Base-by-base conservation (phyloP, 2,113 vertebrate genomes). In the Hemibagrus wyckioides region DNA sequence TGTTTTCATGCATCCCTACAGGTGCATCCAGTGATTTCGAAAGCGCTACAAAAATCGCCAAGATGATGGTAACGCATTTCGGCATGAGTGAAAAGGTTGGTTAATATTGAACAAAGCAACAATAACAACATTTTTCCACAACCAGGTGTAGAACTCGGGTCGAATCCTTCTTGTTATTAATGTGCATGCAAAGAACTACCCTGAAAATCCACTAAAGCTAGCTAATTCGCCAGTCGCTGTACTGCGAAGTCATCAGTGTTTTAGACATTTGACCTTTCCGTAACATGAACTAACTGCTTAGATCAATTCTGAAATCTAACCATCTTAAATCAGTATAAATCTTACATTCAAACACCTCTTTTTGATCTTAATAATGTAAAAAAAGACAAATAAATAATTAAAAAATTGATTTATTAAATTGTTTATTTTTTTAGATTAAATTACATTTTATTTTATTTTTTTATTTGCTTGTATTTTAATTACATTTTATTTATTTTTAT, bases 11-110 rank as follows among this genome's bases (percentile, higher is more conserved):
- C 7, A 7, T 33, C 73, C 39, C 89, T 41, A 13, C 80, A 99
- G 98, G 97, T 92, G 97, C 98, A 88, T 99, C 98, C 77, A 99
- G 96, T 91, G 98, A 99, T 94, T 99, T 99, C 93, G 98, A 99
- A 83, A 96, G 96, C 17, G 98, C 98, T 81, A 99, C 98, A 84
- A 97, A 95, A 95, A 98, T 99, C 86, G 98, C 98, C 73, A 97
- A 94, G 87, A 92, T 97, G 92, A 99, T 99, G 98, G 98, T 99
- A 91, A 99, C 98, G 87, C 95, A 95, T 92, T 99, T 97, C 94
- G 98, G 98, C 92, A 99, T 99, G 98, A 98, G 98, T 61, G 97
- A 98, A 92, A 99, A 99, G 97, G 88, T 23, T 73, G 3, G 83
- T 85, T 1, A 7, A 3, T 7, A 7, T 30, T 33, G n/a, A 30